A percentile compares a stretch with the other conserved stretches of the same genome.
These are phyloP conservation scores for Dissostichus mawsoni DNA, from an alignment of 2,113 vertebrate genomes.

Conservation along the genomic window DNA sequence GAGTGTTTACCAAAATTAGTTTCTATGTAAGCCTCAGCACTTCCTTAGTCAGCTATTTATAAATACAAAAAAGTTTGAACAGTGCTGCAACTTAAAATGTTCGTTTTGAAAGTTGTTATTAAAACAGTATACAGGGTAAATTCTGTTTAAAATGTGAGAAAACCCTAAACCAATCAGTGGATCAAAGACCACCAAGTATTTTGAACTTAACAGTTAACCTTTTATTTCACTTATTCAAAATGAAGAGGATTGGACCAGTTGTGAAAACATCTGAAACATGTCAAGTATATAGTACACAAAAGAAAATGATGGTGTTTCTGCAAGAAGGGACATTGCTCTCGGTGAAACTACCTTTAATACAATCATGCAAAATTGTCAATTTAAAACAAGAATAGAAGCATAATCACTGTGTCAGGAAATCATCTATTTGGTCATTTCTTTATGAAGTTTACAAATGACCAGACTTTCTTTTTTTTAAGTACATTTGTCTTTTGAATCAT, in stretches of 20 bases:
- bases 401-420: background rate
- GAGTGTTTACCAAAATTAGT: constrained; percentile 35
- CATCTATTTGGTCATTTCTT: background rate
- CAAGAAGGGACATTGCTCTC: background rate
- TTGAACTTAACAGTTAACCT: constrained; percentile 14
- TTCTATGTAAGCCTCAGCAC: constrained; percentile 17
- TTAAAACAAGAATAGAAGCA: background rate
- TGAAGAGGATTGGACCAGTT: too few species aligned
- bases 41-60: background rate
- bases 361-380: background rate
- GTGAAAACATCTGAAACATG: too few species aligned
- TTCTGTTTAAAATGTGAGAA: background rate
- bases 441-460: background rate
- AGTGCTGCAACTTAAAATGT: background rate
- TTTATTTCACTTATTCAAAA: too few species aligned
- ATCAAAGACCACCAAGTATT: constrained; percentile 17
- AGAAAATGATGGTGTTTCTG: background rate
- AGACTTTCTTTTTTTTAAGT: background rate
- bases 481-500: background rate
- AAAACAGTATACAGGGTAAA: background rate
- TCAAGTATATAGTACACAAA: too few species aligned
- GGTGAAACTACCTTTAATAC: background rate
- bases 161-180: background rate
- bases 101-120: background rate
- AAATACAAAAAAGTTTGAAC: background rate